Evolutionary conservation across 2,888 invertebrate genomes (phyloP).

Genomic region (Penaeus monodon): DNA sequence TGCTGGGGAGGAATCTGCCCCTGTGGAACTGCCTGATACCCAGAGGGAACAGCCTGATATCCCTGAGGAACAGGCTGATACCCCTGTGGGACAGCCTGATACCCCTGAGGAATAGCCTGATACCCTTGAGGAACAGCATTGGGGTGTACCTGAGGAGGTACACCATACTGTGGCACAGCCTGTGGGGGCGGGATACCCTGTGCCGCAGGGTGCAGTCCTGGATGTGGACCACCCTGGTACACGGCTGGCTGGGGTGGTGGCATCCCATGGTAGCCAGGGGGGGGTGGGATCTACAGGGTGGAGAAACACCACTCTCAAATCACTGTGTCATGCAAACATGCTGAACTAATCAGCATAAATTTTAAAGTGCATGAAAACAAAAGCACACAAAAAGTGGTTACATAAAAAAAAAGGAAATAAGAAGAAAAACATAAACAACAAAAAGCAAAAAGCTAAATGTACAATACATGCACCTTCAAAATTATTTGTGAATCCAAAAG

Average conservation of each 20-base stretch:
- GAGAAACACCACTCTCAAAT: conserved; percentile 35
- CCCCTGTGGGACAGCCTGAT: conserved; percentile 42
- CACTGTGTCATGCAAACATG: conserved; percentile 6
- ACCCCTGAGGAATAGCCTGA: conserved; percentile 32
- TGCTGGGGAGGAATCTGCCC: conserved; percentile 36
- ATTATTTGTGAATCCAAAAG: no score
- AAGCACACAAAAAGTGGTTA: neutral
- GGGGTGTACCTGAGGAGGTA: conserved; percentile 23
- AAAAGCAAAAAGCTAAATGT: no score
- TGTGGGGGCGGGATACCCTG: conserved; percentile 28
- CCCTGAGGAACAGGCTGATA: conserved; percentile 50
- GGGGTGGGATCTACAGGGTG: conserved; percentile 59
- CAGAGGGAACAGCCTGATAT: conserved; percentile 36
- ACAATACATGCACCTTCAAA: no score
- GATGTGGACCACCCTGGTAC: conserved; percentile 47
- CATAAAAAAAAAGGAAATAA: neutral
- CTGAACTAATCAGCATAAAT: neutral
- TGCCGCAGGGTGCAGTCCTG: conserved; percentile 24
- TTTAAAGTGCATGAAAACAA: conserved; percentile 10
- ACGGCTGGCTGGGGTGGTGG: conserved; percentile 48
- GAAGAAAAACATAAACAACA: neutral
- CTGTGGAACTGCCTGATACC: conserved; percentile 44
- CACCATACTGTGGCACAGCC: conserved; percentile 29
- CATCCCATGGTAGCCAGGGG: conserved; percentile 58
- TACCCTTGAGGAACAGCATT: conserved; percentile 35